Evolutionary conservation across 2,888 invertebrate species (phyloP).

Genomic region (Bhutanitis thaidina): DNA sequence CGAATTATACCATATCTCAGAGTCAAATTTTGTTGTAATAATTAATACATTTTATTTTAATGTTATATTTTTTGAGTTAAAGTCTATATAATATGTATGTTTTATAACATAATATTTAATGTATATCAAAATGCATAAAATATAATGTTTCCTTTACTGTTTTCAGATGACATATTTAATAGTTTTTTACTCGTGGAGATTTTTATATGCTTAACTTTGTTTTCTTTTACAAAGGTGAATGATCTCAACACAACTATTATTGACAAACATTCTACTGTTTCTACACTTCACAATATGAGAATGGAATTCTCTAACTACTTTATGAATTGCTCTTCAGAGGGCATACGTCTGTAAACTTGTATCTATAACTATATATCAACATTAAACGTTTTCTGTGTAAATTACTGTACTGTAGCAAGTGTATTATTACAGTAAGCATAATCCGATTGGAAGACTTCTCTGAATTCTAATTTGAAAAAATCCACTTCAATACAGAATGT

Average conservation of each 20-base stretch:
- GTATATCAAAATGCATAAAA: neutral
- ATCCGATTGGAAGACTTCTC: neutral
- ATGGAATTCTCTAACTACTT: neutral
- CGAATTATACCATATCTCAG: slow-evolving; percentile 44
- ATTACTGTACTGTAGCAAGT: too few species aligned
- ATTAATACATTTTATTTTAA: slow-evolving; percentile 1
- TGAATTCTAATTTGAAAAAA: slow-evolving; percentile 11
- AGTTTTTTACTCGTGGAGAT: neutral
- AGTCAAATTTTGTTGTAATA: slow-evolving; percentile 21
- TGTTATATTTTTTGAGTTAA: neutral
- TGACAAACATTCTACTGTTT: neutral
- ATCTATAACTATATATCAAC: too few species aligned
- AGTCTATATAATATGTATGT: neutral
- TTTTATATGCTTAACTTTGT: neutral
- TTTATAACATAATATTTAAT: too few species aligned
- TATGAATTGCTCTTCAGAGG: neutral
- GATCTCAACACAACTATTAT: neutral
- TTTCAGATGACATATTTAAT: neutral
- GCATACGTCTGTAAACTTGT: too few species aligned
- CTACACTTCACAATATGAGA: neutral
- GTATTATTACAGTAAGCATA: too few species aligned
- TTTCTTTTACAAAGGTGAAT: neutral
- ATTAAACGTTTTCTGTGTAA: too few species aligned
- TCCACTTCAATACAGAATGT: too few species aligned
- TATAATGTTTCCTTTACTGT: neutral